These are phyloP conservation scores for Gambusia holbrooki DNA, from an alignment of 2,113 vertebrate species.

Conservation along the genomic window DNA sequence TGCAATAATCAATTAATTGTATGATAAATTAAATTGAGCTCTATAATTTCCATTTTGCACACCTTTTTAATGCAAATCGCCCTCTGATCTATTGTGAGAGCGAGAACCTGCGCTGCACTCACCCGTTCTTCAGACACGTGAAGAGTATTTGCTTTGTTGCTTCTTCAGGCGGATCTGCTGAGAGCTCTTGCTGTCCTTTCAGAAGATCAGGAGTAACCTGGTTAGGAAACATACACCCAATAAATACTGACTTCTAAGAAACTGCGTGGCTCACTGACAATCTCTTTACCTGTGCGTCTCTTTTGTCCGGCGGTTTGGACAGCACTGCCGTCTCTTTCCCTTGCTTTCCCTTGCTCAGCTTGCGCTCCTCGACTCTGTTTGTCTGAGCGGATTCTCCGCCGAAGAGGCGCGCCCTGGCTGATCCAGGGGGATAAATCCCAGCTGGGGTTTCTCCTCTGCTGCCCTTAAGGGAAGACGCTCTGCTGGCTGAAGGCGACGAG, in stretches of 20 bases:
- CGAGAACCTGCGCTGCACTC: conserved; percentile 55
- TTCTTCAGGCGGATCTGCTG: conserved; percentile 87
- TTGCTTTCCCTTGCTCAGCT: conserved; percentile 13
- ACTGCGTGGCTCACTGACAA: neutral
- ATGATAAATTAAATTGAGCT: too few species aligned
- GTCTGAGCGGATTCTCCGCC: conserved; percentile 23
- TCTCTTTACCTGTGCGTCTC: conserved; percentile 73
- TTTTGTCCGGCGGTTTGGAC: conserved; percentile 51
- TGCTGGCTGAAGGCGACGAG: conserved; percentile 66
- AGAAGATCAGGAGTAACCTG: conserved; percentile 95
- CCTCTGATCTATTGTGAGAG: neutral
- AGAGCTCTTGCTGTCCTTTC: conserved; percentile 90
- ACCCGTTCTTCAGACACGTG: conserved; percentile 93
- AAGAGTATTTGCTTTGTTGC: conserved; percentile 91
- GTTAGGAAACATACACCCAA: conserved; percentile 64
- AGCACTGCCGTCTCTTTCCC: conserved; percentile 18
- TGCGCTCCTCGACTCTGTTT: conserved; percentile 30
- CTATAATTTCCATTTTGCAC: too few species aligned
- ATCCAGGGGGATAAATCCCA: conserved; percentile 58
- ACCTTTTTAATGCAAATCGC: too few species aligned
- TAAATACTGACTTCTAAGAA: conserved; percentile 40
- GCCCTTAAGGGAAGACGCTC: conserved; percentile 56
- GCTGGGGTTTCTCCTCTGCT: conserved; percentile 29
- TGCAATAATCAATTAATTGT: too few species aligned
- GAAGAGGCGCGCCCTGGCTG: conserved; percentile 60